Conservation (phyloP, 2,113 vertebrate genomes). For the Romanogobio albipinnatus region DNA sequence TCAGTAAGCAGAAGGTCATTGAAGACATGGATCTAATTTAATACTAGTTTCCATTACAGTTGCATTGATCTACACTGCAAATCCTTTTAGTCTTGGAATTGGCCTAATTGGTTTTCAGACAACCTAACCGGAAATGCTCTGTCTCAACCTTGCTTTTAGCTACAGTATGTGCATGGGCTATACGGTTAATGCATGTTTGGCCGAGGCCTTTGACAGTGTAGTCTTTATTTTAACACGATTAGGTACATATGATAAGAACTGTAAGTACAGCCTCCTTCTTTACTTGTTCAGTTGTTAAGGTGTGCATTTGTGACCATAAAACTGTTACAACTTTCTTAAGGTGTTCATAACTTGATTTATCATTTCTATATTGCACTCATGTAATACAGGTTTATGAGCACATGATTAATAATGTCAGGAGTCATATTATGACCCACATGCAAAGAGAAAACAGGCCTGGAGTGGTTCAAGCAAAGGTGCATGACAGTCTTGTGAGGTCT, state of each 20-base stretch:
- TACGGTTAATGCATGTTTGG: neutral
- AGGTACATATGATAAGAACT: neutral
- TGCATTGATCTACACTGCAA: slow-evolving; percentile 37
- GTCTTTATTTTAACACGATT: slow-evolving; percentile 17
- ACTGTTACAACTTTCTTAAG: slow-evolving; percentile 15
- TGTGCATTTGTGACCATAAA: neutral
- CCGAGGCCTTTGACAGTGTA: neutral
- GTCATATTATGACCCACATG: neutral
- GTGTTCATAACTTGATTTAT: slow-evolving; percentile 17
- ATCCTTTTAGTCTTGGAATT: slow-evolving; percentile 42
- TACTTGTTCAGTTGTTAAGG: neutral
- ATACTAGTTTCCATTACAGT: slow-evolving; percentile 36
- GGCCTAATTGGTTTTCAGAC: slow-evolving; percentile 40
- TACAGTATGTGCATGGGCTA: too few species aligned
- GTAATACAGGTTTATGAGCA: slow-evolving; percentile 30
- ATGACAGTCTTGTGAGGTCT: slow-evolving; percentile 39
- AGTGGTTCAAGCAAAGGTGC: neutral
- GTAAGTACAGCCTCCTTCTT: neutral
- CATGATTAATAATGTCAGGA: neutral
- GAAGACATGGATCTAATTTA: slow-evolving; percentile 29
- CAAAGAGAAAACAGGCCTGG: slow-evolving; percentile 20
- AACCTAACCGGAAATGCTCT: slow-evolving; percentile 32
- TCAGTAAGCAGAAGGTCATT: slow-evolving; percentile 32
- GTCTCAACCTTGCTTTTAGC: slow-evolving; percentile 28
- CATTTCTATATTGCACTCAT: neutral